Conservation (phyloP, 2,113 vertebrate species). For the Tringa solitaria region DNA sequence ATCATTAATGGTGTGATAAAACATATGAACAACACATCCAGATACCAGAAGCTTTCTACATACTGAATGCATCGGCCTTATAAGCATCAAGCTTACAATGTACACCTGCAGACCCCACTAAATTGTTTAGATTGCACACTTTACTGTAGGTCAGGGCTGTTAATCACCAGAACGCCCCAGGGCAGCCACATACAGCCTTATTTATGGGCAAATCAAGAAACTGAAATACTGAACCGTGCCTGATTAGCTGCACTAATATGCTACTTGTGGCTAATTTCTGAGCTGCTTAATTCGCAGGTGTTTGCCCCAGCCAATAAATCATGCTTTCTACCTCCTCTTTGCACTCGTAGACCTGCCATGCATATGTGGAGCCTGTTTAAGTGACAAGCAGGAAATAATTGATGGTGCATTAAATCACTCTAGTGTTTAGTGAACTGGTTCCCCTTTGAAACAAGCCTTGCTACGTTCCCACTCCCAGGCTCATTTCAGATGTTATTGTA, state of each 20-base stretch:
- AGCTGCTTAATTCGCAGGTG: constrained; percentile 92
- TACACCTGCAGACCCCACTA: constrained; percentile 60
- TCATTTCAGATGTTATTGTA: constrained; percentile 85
- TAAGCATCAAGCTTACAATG: constrained; percentile 25
- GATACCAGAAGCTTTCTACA: neutral
- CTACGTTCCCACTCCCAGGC: constrained; percentile 75
- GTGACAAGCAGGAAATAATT: constrained; percentile 88
- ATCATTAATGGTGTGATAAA: constrained; percentile 52
- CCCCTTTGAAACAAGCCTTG: constrained; percentile 67
- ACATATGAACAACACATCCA: constrained; percentile 21
- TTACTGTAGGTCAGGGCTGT: constrained; percentile 90
- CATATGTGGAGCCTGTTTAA: constrained; percentile 90
- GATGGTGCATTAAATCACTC: constrained; percentile 86
- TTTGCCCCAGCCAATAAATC: constrained; percentile 89
- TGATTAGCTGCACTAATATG: constrained; percentile 97
- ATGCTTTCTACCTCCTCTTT: constrained; percentile 69
- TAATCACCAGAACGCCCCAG: constrained; percentile 87
- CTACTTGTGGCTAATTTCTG: constrained; percentile 99
- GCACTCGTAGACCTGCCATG: constrained; percentile 74
- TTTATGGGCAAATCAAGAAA: constrained; percentile 95
- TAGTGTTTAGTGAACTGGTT: constrained; percentile 75
- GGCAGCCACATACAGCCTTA: constrained; percentile 84
- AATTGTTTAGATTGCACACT: constrained; percentile 75
- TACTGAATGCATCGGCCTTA: neutral
- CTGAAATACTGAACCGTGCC: constrained; percentile 89